Percentiles rank a stretch among this genome's conserved stretches.
phyloP scores from a whole-genome alignment of 2,888 invertebrate species.

The Acanthopleura granulata region DNA sequence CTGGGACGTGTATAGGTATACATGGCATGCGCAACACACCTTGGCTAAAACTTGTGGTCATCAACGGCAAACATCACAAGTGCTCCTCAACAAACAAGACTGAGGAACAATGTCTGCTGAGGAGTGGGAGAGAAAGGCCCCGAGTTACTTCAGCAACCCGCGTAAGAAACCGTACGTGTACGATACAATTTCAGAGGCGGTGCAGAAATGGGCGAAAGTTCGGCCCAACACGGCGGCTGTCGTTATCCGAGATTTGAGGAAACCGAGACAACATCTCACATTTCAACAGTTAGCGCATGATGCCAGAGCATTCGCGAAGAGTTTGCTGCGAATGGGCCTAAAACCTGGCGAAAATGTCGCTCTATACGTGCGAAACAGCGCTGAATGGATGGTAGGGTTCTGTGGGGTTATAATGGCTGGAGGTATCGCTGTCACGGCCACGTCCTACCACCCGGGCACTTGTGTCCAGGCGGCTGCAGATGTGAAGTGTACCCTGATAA shows the following conservation, averaged over 20 bases:
- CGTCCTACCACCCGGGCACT: background rate
- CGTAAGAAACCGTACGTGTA: background rate
- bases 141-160: background rate
- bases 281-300: constrained; percentile 20
- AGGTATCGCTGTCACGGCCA: constrained; percentile 2
- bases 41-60: too few species aligned
- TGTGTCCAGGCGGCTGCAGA: background rate
- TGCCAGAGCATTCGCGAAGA: constrained; percentile 20
- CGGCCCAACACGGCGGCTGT: constrained; percentile 23
- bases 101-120: background rate
- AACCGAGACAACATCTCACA: constrained; percentile 17
- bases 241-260: constrained; percentile 10
- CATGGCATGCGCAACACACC: too few species aligned
- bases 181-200: constrained; percentile 12
- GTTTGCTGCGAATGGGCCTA: constrained; percentile 18
- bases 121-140: background rate
- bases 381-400: constrained; percentile 15
- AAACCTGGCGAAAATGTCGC: constrained; percentile 22
- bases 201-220: constrained; percentile 18
- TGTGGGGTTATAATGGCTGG: constrained; percentile 22
- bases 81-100: too few species aligned
- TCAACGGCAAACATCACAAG: too few species aligned
- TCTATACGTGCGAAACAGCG: constrained; percentile 15
- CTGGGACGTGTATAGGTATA: too few species aligned
- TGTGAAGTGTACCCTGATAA: background rate